A percentile compares a stretch with the other conserved stretches of the same genome.
phyloP scores from a whole-genome alignment of 2,888 invertebrate species.

The Synergus itoensis region DNA sequence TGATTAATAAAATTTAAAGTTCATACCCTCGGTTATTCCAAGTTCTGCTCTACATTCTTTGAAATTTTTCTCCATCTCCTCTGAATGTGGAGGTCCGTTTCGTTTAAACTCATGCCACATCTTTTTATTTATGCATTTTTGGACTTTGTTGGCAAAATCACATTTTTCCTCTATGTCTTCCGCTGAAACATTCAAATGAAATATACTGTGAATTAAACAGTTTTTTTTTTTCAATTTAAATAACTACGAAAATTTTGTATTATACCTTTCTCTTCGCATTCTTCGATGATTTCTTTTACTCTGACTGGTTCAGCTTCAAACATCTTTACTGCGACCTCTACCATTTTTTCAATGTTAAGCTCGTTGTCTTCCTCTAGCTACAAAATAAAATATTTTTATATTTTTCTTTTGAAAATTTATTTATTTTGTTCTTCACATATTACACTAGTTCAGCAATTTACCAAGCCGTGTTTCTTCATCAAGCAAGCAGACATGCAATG shows the following conservation, averaged over 20 bases:
- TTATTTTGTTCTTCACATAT: too few relatives aligned
- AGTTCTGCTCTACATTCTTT: neutral
- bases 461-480: slow-evolving; percentile 3
- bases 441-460: neutral
- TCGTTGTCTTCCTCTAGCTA: neutral
- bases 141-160: neutral
- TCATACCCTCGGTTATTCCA: neutral
- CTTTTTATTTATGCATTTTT: neutral
- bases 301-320: neutral
- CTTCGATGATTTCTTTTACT: neutral
- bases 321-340: neutral
- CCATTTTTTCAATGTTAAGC: neutral
- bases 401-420: too few relatives aligned
- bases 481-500: neutral
- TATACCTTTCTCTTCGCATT: slow-evolving; percentile 5
- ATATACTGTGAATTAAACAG: neutral
- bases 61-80: too few relatives aligned
- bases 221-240: neutral
- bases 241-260: neutral
- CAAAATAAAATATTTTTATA: too few relatives aligned
- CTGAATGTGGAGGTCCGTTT: too few relatives aligned
- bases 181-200: neutral
- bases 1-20: neutral
- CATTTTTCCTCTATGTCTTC: neutral
- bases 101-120: neutral